Base-by-base conservation (phyloP, 2,113 vertebrate species). In the Tragelaphus strepsiceros region DNA sequence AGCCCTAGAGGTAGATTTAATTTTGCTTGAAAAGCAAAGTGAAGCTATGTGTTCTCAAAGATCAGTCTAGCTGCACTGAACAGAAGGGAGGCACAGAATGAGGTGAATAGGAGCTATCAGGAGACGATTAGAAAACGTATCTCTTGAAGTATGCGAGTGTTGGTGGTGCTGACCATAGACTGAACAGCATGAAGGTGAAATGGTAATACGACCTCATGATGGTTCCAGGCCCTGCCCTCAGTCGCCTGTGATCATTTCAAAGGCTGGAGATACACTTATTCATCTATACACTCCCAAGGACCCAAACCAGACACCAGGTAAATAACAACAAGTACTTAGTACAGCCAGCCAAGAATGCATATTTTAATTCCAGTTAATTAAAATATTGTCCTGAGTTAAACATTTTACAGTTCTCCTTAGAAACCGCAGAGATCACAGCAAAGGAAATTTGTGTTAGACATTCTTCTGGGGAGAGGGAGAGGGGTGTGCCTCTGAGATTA, bases 351-450 rank as follows among this genome's bases (percentile, higher is more conserved):
- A 81, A 35, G 39, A 87, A 83, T 91, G 21, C 5, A 21, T 43
- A 43, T 64, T 91, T 74, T 67, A 81, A 85, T 90, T 88, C 30
- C 30, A 78, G 67, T 90, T 51, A 95, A 83, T 92, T 91, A 81
- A 88, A 89, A 71, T 89, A 51, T 30, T 96, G 62, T 80, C 78
- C 58, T 80, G 64, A 82, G 84, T 91, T 58, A 94, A 93, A 83
- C 67, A 83, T 53, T 94, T 90, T 86, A 8, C 26, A 51, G 32
- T 80, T 96, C 39, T 71, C 49, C 32, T 88, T 58, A 88, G 81
- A 91, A 91, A 39, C 0, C 22, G 6, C 35, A 54, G 30, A 30
- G 78, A 24, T 93, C 82, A 93, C 49, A 90, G 10, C 1, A 28
- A 46, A 4, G 12, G 15, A 14, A 4, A 93, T 59, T 89, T 96